Evolutionary conservation across 92 coral and sea anemone genomes (phyloP), one percentile per base, ranked within the genome.

Genomic region (Porites divaricata): DNA sequence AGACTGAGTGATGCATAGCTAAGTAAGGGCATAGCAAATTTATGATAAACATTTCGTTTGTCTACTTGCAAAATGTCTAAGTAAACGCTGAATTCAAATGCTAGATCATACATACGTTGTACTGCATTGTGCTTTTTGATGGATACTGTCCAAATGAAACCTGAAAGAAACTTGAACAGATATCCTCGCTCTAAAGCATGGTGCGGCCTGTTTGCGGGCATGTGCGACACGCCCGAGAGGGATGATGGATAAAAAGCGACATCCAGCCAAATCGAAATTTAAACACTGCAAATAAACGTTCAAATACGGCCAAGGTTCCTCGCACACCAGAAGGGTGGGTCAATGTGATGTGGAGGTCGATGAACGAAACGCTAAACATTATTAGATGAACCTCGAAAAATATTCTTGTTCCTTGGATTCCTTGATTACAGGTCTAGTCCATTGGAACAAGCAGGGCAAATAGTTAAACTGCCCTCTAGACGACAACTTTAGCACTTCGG

Each of bases 391-490:
- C 45, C 45, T 35, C 45, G 45, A 35, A 35, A 35, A 35, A 35
- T 35, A 35, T 35, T 35, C 45, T 35, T 35, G 45, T 35, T 35
- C 45, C 45, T 35, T 35, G 45, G 22, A 64, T 59, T 65, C 12
- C 16, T 54, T 9, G 78, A 78, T n/a, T 67, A 67, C 28, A 48
- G 70, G 23, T 86, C 85, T 63, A 88, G 71, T 85, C 79, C 45
- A 79, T 86, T 49, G 89, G 92, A 19, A 79, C 86, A n/a, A 89
- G 77, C 20, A 89, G 63, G 15, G 89, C 92, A 10, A 89, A 81
- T 8, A 89, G 76, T 14, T 89, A 89, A 9, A 78, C 89, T 9
- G 80, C 79, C 48, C 89, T 75, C n/a, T 74, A 78, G 25, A 84
- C 69, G 56, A 76, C 69, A 66, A 67, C 89, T 20, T 67, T 86